phyloP scores from a whole-genome alignment of 2,888 invertebrate genomes.

The Thera obeliscata region DNA sequence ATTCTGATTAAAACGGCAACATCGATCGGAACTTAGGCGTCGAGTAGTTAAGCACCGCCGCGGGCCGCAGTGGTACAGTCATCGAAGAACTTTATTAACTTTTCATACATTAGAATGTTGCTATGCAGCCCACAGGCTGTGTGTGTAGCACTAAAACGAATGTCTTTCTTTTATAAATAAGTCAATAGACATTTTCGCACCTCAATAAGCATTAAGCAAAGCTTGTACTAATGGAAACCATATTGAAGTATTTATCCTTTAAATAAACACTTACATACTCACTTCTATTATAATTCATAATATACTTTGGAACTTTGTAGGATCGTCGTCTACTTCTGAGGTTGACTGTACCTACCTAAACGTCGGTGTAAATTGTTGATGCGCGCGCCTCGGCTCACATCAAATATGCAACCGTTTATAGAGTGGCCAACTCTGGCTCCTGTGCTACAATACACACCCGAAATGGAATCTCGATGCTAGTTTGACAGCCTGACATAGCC shows the following conservation, averaged over 20 bases:
- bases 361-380: conserved; percentile 67
- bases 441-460: conserved; percentile 45
- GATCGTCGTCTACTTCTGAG: neutral
- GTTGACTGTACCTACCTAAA: conserved; percentile 46
- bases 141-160: no score
- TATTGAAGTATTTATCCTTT: no score
- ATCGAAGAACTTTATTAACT: neutral
- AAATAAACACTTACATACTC: no score
- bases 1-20: conserved; percentile 62
- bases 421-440: conserved; percentile 48
- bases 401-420: conserved; percentile 74
- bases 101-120: neutral
- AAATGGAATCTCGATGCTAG: conserved; percentile 59
- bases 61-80: conserved; percentile 56
- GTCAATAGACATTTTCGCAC: no score
- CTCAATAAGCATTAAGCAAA: no score
- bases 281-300: no score
- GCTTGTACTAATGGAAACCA: no score
- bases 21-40: conserved; percentile 58
- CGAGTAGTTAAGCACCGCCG: conserved; percentile 58
- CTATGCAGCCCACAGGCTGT: no score
- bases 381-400: conserved; percentile 62
- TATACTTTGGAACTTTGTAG: neutral
- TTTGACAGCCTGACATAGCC: conserved; percentile 56
- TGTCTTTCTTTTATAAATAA: no score